These are phyloP conservation scores for Hemibagrus guttatus DNA, from an alignment of 2,797 vertebrate species.

Conservation along the genomic window DNA sequence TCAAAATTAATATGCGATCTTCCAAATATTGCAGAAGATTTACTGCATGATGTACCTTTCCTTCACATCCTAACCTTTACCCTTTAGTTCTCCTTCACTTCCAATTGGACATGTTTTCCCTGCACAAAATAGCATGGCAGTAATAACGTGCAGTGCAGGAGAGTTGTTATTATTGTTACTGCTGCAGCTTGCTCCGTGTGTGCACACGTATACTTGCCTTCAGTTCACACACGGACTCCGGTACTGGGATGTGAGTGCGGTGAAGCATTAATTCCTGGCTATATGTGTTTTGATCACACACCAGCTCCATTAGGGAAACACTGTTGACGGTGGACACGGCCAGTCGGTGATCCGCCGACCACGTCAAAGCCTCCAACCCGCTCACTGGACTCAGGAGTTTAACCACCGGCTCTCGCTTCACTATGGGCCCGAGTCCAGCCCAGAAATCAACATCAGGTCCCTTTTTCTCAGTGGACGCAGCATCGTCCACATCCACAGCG, in stretches of 20 bases:
- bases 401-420: slow-evolving; percentile 81
- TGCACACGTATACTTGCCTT: slow-evolving; percentile 71
- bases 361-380: slow-evolving; percentile 86
- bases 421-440: slow-evolving; percentile 64
- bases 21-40: not conserved
- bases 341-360: slow-evolving; percentile 92
- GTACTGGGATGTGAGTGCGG: slow-evolving; percentile 84
- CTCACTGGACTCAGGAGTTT: slow-evolving; percentile 79
- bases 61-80: not conserved
- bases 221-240: slow-evolving; percentile 69
- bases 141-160: not conserved
- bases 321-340: slow-evolving; percentile 83
- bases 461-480: slow-evolving; percentile 49
- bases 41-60: no score
- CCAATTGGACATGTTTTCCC: not conserved
- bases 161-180: not conserved
- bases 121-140: not conserved
- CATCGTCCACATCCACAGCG: slow-evolving; percentile 32
- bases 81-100: not conserved
- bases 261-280: slow-evolving; percentile 84
- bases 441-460: slow-evolving; percentile 52
- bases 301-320: slow-evolving; percentile 84
- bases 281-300: slow-evolving; percentile 83
- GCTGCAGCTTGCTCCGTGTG: not conserved
- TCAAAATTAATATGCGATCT: no score